Evolutionary conservation across 2,888 invertebrate species (phyloP), one percentile per base, ranked within the genome.

Genomic region (Drosophila emarginata): DNA sequence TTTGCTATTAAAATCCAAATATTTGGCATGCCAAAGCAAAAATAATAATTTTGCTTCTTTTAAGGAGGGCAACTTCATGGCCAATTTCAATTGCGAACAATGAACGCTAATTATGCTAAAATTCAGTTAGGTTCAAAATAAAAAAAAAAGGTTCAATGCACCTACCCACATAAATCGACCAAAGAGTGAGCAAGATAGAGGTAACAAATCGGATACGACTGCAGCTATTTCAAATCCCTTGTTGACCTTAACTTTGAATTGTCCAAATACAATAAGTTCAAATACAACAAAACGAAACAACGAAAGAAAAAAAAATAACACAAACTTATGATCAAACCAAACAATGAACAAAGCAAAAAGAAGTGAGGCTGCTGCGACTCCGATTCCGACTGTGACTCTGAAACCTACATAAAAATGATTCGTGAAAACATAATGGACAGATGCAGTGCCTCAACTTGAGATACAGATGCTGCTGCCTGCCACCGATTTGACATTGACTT

Each of bases 401-500:
- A 70, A 70, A 70, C 71, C 70, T 70, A 70, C 70, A 71, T 71
- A 15, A 12, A 45, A 51, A 57, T 63, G 62, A 67, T 62, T 71
- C 71, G 65, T 70, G 32, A 61, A 72, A 61, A 74, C 45, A 57
- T 69, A 64, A 61, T 73, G 66, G 70, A 37, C 57, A 57, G 36
- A 37, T 53, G 62, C 58, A 59, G 64, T 59, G 59, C 72, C 64
- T 72, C 65, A 61, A 54, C 66, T 70, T 64, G 63, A 64, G 70
- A 36, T 64, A 74, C 65, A 72, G 81, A 80, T 80, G 79, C 79
- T 53, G 68, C 64, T 54, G 62, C 67, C 75, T 82, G 83, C 79
- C 78, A 82, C 82, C 79, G 81, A 51, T 67, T 74, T 89, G 89
- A 89, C 89, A 89, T 89, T 89, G 89, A 90, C 89, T 90, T 89